Percentiles rank a stretch among this genome's conserved stretches.
These are phyloP conservation scores for Rallus crepitans DNA, from an alignment of 2,797 vertebrate species.

Conservation along the genomic window DNA sequence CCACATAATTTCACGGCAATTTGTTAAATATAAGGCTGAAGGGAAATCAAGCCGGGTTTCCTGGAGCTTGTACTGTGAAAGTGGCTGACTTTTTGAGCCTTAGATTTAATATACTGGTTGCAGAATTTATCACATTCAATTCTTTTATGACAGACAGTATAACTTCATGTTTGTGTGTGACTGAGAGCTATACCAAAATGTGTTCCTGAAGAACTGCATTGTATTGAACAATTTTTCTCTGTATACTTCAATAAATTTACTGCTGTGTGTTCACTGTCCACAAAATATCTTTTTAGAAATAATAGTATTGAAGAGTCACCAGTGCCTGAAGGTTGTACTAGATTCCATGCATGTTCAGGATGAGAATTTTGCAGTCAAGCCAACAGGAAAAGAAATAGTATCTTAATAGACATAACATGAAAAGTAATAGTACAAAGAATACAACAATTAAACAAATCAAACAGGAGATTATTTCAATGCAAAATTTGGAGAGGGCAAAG, in stretches of 20 bases:
- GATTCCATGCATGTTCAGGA: neutral
- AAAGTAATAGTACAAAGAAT: slow-evolving; percentile 10
- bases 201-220: slow-evolving; percentile 26
- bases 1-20: slow-evolving; percentile 24
- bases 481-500: neutral
- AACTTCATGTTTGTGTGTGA: slow-evolving; percentile 61
- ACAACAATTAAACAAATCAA: neutral
- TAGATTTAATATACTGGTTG: slow-evolving; percentile 45
- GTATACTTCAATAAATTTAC: slow-evolving; percentile 38
- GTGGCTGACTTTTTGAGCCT: slow-evolving; percentile 13
- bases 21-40: slow-evolving; percentile 34
- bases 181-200: slow-evolving; percentile 37
- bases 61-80: slow-evolving; percentile 29
- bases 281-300: slow-evolving; percentile 32
- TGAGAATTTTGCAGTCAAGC: neutral
- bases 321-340: neutral
- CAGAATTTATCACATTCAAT: slow-evolving; percentile 61
- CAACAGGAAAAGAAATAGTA: neutral
- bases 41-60: slow-evolving; percentile 32
- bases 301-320: neutral
- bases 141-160: slow-evolving; percentile 67
- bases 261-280: neutral
- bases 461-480: neutral
- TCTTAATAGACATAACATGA: neutral
- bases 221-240: slow-evolving; percentile 47